These are phyloP conservation scores for Hafferia zeledoni DNA, from an alignment of 2,797 vertebrate genomes.

Conservation along the genomic window DNA sequence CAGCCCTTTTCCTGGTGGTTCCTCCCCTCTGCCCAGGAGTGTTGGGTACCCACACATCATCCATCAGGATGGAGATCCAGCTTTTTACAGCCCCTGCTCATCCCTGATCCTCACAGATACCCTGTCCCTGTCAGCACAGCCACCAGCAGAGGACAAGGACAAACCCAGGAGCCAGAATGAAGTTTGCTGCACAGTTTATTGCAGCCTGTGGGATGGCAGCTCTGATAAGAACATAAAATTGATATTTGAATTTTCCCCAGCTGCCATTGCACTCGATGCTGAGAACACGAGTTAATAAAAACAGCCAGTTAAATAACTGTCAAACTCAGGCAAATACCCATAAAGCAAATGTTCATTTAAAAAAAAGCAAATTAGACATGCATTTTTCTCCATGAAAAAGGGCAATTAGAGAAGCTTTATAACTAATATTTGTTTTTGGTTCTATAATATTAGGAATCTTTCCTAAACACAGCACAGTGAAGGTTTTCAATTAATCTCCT, in stretches of 20 bases:
- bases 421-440: slow-evolving; percentile 69
- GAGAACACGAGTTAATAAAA: slow-evolving; percentile 73
- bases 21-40: neutral
- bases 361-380: slow-evolving; percentile 65
- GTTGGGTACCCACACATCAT: neutral
- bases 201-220: neutral
- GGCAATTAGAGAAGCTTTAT: slow-evolving; percentile 70
- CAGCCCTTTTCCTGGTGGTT: fast-evolving
- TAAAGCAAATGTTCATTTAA: slow-evolving; percentile 57
- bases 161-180: neutral
- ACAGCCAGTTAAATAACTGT: slow-evolving; percentile 74
- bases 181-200: slow-evolving; percentile 33
- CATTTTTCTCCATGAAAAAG: slow-evolving; percentile 68
- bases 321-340: slow-evolving; percentile 72
- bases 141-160: neutral
- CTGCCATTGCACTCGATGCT: slow-evolving; percentile 64
- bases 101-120: fast-evolving
- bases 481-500: slow-evolving; percentile 56
- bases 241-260: slow-evolving; percentile 66
- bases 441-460: slow-evolving; percentile 37
- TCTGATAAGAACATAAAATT: slow-evolving; percentile 55
- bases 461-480: neutral
- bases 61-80: neutral
- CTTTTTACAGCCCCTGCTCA: neutral
- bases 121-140: fast-evolving